Evolutionary conservation across 2,888 invertebrate genomes (phyloP).

Genomic region (Caenorhabditis wallacei): DNA sequence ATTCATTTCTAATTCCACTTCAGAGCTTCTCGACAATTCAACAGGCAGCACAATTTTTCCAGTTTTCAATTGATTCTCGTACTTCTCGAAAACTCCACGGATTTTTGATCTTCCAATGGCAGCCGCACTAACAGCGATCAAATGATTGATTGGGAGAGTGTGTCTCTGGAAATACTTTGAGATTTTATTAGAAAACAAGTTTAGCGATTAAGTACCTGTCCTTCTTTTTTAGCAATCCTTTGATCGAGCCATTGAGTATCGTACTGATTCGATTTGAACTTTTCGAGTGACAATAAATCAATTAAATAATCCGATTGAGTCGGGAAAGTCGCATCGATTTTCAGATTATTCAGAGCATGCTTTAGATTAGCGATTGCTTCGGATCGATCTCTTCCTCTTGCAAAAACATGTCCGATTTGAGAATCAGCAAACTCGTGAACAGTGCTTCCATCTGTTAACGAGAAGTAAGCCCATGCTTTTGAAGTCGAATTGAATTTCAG

Average conservation of each 20-base stretch:
- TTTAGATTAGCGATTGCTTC: constrained; percentile 88
- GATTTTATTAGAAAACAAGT: not conserved
- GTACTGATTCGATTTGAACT: constrained; percentile 92
- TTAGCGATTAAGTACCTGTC: constrained; percentile 12
- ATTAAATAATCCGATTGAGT: constrained; percentile 92
- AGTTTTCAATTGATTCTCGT: constrained; percentile 23
- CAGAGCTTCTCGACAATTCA: constrained; percentile 15
- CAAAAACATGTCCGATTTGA: constrained; percentile 99
- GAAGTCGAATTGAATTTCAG: constrained; percentile 98
- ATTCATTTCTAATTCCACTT: constrained; percentile 26
- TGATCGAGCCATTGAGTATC: constrained; percentile 98
- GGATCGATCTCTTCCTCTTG: constrained; percentile 95
- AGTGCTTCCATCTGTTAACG: constrained; percentile 97
- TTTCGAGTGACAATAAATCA: constrained; percentile 93
- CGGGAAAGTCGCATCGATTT: constrained; percentile 97
- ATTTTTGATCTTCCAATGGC: constrained; percentile 48
- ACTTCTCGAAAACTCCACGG: constrained; percentile 33
- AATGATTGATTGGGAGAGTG: constrained; percentile 29
- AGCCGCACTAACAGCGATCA: constrained; percentile 47
- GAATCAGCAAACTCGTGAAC: constrained; percentile 99
- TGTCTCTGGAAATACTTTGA: constrained; percentile 41
- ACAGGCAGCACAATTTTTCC: constrained; percentile 55
- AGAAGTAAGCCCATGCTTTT: constrained; percentile 99
- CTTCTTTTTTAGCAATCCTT: constrained; percentile 89
- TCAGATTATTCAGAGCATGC: constrained; percentile 95